These are phyloP conservation scores for Gonioctena quinquepunctata DNA, from an alignment of 1,140 invertebrate genomes.

Conservation along the genomic window DNA sequence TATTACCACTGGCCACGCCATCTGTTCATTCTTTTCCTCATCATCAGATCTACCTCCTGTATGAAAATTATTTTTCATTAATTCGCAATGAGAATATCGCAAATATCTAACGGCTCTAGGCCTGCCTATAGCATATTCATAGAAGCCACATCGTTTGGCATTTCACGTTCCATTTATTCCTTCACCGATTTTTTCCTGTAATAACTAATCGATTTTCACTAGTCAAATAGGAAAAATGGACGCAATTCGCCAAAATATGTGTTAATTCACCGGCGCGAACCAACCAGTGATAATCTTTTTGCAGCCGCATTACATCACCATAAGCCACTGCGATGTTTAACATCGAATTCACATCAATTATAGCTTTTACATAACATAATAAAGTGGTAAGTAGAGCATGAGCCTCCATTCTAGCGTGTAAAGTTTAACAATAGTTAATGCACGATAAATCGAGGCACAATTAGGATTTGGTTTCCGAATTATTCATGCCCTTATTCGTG, in stretches of 20 bases:
- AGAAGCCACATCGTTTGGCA: not conserved
- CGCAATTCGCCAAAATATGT: slow-evolving; percentile 7
- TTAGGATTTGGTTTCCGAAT: not conserved
- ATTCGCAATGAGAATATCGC: too few species aligned
- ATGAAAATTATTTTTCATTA: too few species aligned
- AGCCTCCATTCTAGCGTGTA: slow-evolving; percentile 43
- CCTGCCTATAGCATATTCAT: too few species aligned
- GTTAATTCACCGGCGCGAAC: slow-evolving; percentile 17
- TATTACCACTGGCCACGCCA: too few species aligned
- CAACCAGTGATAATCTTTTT: slow-evolving; percentile 13
- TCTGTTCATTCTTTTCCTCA: too few species aligned
- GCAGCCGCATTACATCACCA: not conserved
- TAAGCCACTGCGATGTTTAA: slow-evolving; percentile 39
- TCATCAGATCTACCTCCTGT: too few species aligned
- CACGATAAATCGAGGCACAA: not conserved
- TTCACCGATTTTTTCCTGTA: not conserved
- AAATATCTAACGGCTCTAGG: too few species aligned
- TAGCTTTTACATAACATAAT: slow-evolving; percentile 46
- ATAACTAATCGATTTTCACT: not conserved
- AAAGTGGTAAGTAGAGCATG: slow-evolving; percentile 48
- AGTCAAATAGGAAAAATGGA: not conserved
- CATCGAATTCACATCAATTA: slow-evolving; percentile 51
- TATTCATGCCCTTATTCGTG: not conserved
- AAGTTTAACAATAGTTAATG: slow-evolving; percentile 36
- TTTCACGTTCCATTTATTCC: not conserved